These are phyloP conservation scores for Apoderus coryli DNA, from an alignment of 2,888 invertebrate species.

Conservation along the genomic window DNA sequence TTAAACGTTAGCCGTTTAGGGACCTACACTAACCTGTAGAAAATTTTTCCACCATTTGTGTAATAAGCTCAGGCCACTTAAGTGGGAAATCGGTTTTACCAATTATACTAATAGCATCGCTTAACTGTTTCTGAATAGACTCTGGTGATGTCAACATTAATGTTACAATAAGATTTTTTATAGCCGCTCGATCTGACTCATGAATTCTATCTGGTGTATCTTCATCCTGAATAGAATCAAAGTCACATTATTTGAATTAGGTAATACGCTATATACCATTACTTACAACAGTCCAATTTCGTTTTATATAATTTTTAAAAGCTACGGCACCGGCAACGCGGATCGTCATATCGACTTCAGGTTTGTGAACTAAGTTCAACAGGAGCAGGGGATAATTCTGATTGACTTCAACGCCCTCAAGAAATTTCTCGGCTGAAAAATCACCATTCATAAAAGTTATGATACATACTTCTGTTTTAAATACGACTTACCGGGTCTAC, in stretches of 20 bases:
- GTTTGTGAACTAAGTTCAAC: slow-evolving; percentile 72
- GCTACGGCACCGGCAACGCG: slow-evolving; percentile 83
- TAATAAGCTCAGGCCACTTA: slow-evolving; percentile 88
- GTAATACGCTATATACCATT: slow-evolving; percentile 6
- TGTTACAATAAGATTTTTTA: slow-evolving; percentile 77
- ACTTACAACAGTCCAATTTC: slow-evolving; percentile 84
- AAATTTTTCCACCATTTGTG: slow-evolving; percentile 89
- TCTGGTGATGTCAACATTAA: slow-evolving; percentile 88
- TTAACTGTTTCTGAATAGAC: slow-evolving; percentile 82
- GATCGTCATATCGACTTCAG: slow-evolving; percentile 65
- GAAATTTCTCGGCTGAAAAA: slow-evolving; percentile 73
- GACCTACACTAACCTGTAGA: slow-evolving; percentile 41
- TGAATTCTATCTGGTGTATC: slow-evolving; percentile 70
- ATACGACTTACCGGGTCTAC: slow-evolving; percentile 61
- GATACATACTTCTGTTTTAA: background rate
- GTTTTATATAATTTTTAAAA: slow-evolving; percentile 92
- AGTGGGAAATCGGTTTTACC: slow-evolving; percentile 95
- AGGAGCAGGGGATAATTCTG: slow-evolving; percentile 81
- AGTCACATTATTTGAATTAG: too few relatives aligned
- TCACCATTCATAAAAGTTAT: background rate
- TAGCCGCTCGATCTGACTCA: slow-evolving; percentile 56
- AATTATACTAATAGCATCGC: slow-evolving; percentile 90
- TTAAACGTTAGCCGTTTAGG: background rate
- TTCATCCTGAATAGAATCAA: slow-evolving; percentile 48
- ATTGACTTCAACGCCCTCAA: slow-evolving; percentile 80